phyloP scores from a whole-genome alignment of 2,797 vertebrate genomes.

The Mormyrops boulengeri region DNA sequence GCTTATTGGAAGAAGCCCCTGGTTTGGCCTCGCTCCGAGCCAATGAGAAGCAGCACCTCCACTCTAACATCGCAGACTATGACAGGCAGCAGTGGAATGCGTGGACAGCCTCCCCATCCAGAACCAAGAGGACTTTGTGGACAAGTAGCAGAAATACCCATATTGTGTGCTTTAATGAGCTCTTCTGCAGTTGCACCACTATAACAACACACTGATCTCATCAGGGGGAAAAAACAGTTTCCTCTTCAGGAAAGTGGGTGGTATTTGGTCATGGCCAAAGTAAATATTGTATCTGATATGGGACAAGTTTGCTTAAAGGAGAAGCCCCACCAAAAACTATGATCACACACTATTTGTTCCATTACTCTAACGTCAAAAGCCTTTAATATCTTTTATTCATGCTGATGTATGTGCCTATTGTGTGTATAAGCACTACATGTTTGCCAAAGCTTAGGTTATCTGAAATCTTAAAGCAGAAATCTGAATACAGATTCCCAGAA shows the following conservation, averaged over 20 bases:
- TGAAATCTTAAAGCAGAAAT: not conserved
- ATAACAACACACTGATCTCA: constrained; percentile 36
- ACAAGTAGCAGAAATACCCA: constrained; percentile 14
- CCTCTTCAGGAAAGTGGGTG: constrained; percentile 37
- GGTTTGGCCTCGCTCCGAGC: not conserved
- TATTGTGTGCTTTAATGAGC: constrained; percentile 24
- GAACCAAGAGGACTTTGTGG: constrained; percentile 26
- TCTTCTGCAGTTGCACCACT: not conserved
- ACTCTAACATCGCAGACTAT: not conserved
- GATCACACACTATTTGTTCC: not conserved
- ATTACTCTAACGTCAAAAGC: not conserved
- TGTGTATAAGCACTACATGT: not conserved
- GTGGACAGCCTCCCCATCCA: constrained; percentile 20
- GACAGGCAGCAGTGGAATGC: constrained; percentile 14
- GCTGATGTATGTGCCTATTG: not conserved
- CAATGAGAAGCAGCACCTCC: constrained; percentile 18
- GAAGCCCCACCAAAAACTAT: not conserved
- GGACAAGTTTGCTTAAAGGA: constrained; percentile 13
- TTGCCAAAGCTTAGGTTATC: not conserved
- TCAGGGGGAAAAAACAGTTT: constrained; percentile 39
- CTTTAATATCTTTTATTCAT: not conserved
- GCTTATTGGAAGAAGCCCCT: constrained; percentile 8
- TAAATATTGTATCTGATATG: constrained; percentile 40
- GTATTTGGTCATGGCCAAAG: constrained; percentile 34
- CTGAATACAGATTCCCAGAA: not conserved